These are phyloP conservation scores for Hyperoodon ampullatus DNA, from an alignment of 2,113 vertebrate genomes.

Conservation along the genomic window DNA sequence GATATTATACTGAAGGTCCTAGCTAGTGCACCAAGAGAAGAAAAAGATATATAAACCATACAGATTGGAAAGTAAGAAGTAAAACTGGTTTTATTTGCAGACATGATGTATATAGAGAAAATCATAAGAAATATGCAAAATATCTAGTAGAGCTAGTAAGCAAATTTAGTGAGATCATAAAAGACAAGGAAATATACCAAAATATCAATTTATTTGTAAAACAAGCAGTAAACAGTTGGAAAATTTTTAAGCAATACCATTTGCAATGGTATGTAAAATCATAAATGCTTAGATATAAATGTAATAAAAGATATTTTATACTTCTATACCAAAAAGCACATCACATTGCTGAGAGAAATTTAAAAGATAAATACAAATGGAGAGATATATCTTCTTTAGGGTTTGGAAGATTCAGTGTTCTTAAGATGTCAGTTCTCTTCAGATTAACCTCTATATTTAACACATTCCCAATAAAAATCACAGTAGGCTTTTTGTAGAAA, in stretches of 20 bases:
- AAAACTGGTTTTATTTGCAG: neutral
- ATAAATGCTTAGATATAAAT: neutral
- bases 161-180: neutral
- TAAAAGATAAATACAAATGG: neutral
- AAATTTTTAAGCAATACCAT: neutral
- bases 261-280: neutral
- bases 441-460: neutral
- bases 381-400: neutral
- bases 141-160: neutral
- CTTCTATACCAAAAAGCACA: neutral
- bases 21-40: neutral
- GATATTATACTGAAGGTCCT: neutral
- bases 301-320: neutral
- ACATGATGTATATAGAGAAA: neutral
- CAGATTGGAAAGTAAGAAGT: neutral
- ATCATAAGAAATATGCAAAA: neutral
- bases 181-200: neutral
- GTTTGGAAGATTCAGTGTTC: neutral
- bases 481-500: neutral
- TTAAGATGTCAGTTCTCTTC: neutral
- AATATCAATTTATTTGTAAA: neutral
- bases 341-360: neutral
- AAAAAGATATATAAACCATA: neutral
- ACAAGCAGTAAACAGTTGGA: neutral
- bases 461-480: neutral